Evolutionary conservation across 1,140 invertebrate genomes (phyloP), one percentile per base, ranked within the genome.

Genomic region (Drosophila varians): DNA sequence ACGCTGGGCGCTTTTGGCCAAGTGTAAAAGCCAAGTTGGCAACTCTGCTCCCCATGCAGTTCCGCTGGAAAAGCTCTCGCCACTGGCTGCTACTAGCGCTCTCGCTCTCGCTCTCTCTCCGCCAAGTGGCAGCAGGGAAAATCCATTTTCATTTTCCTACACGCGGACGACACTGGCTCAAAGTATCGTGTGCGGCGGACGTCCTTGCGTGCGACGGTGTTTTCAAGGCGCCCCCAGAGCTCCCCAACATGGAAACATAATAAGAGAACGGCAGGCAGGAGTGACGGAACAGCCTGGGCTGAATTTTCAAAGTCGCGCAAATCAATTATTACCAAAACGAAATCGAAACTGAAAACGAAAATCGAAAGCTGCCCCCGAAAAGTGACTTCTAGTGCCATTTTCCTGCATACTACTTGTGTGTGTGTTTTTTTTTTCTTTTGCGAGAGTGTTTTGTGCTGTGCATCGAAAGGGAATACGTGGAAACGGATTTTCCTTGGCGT

Each of bases 141-240:
- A 88, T 78, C 64, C 47, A 87, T 80, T 82, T 82, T 87, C 55
- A 88, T 45, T 77, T 83, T 74, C 46, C 75, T 70, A 76, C 54
- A 58, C 45, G 46, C 57, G 75, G 74, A 78, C 72, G 74, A 78
- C 72, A 82, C 48, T 74, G 74, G 77, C 72, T 82, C 56, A 75
- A 70, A 75, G 51, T 88, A 71, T 74, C 77, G 65, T 74, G 68
- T 74, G 74, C 74, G 69, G 62, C 74, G 65, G 77, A 89, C 79
- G 80, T 89, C 74, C 77, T 86, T 86, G 71, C 74, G 61, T 79
- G 80, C 69, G 62, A 74, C 76, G 57, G 70, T 60, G 64, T 78
- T 53, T 69, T 70, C 57, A 51, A 46, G 52, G 46, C 57, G 34
- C 61, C 34, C 52, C 68, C 26, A 53, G 66, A 42, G 55, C 38